Evolutionary conservation across 2,113 vertebrate genomes (phyloP), one percentile per base, ranked within the genome.

Genomic region (Neomonachus schauinslandi): DNA sequence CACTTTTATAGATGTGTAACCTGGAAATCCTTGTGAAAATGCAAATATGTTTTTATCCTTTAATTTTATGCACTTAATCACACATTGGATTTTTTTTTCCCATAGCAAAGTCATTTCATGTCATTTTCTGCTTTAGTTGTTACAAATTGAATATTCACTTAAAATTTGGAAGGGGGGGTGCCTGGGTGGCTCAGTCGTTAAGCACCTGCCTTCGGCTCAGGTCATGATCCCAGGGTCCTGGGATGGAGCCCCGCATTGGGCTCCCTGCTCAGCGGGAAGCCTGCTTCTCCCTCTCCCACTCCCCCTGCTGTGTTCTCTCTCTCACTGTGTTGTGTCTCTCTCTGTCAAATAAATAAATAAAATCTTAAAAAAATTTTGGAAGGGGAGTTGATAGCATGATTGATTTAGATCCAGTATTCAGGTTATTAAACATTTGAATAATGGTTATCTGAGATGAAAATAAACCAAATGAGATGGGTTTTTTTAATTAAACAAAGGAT

Each of bases 21-120:
- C 95, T 95, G 69, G 92, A 80, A 93, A 59, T 3, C 11, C n/a
- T 71, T 96, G 94, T 84, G 36, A 97, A 95, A 96, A 95, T 87
- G 3, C 77, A 24, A 86, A 87, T 49, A 67, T 22, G 10, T 80
- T 18, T 96, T 46, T 36, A 85, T 90, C 42, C 69, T 91, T 93
- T 83, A 83, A 82, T 89, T 89, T 92, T 94, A 84, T 91, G 24
- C 19, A 19, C 18, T 83, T 93, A 67, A 93, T 90, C 57, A 76
- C 63, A 88, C 80, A 46, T 89, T 61, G n/a, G 16, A 39, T 21
- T 49, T 85, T 96, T 96, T 81, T 95, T 84, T 71, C 61, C 74
- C 51, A 85, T 2, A 49, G 76, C 14, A 87, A 94, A 89, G 42
- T 84, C 91, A 82, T 57, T 67, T 76, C 79, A 4, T 86, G 24